phyloP scores from a whole-genome alignment of 2,113 vertebrate species.

The Apeltes quadracus region DNA sequence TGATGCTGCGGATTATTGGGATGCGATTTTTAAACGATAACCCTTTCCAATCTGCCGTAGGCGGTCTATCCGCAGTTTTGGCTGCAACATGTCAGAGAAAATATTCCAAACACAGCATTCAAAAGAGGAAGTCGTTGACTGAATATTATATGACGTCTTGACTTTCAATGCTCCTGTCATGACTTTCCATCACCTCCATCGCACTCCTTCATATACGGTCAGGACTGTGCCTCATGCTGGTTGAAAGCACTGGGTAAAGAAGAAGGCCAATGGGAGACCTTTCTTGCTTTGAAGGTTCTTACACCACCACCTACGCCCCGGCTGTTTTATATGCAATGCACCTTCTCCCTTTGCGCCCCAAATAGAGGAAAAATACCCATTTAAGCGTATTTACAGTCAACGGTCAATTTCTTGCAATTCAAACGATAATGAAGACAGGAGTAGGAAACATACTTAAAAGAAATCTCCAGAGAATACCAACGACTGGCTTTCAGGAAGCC shows the following conservation, averaged over 20 bases:
- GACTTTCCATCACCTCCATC: constrained; percentile 10
- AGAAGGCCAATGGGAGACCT: background rate
- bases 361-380: background rate
- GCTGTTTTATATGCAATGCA: constrained; percentile 2
- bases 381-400: background rate
- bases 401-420: background rate
- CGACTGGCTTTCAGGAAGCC: background rate
- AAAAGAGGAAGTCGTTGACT: constrained; percentile 3
- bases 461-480: background rate
- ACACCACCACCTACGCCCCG: constrained; percentile 1
- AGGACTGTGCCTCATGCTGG: background rate
- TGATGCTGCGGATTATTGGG: background rate
- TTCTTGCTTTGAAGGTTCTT: constrained; percentile 6
- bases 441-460: background rate
- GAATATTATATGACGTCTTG: constrained; percentile 28
- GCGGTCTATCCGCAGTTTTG: constrained; percentile 10
- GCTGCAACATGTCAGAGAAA: constrained; percentile 1
- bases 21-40: background rate
- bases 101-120: background rate
- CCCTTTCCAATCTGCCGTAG: background rate
- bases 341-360: background rate
- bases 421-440: background rate
- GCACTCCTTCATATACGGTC: background rate
- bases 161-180: background rate
- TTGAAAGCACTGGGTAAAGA: background rate